Base-by-base conservation (phyloP, 2,888 invertebrate genomes). In the Volucella zonaria region DNA sequence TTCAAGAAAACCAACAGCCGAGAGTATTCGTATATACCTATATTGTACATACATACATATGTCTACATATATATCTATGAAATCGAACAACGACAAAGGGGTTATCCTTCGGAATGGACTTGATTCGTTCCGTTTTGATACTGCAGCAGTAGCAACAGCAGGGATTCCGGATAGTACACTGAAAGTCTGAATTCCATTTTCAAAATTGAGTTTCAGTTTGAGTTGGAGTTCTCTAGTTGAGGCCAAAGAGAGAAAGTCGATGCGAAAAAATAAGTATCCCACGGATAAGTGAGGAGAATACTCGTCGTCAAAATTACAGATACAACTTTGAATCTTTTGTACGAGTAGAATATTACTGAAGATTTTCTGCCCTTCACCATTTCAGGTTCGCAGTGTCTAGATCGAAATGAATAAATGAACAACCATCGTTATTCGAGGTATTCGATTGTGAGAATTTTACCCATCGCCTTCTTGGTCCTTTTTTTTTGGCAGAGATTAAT, bases 71-170 rank as follows among this genome's bases (percentile, higher is more conserved):
- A 6, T 31, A 31, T 31, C 1, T 59, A 74, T 42, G 75, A 80
- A 76, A 75, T 76, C 70, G 80, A 80, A 80, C 83, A 76, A 75
- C 74, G 75, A 80, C 80, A 71, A 83, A 71, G 80, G 49, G 70
- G 74, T 75, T 79, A 79, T 79, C 79, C 79, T 64, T 75, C 52
- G 59, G 58, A 83, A 83, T 79, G 74, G 74, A 83, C 82, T 83
- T 83, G 82, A 83, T 83, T 79, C 74, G 59, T 70, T 64, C 49
- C 70, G 66, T 79, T 79, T 70, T 79, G 70, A 75, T 70, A 64
- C 62, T 70, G 73, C 51, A 61, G 47, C 56, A 11, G 38, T 14
- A 68, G 62, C 42, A 42, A 42, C 40, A 8, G 23, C 40, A 47
- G 54, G 74, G 56, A 73, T 6, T 31, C 31, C 31, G 6, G 31